Percentiles rank a stretch among this genome's conserved stretches.
These are phyloP conservation scores for Macrotrachela quadricornifera DNA, from an alignment of 1,140 invertebrate species.

Conservation along the genomic window DNA sequence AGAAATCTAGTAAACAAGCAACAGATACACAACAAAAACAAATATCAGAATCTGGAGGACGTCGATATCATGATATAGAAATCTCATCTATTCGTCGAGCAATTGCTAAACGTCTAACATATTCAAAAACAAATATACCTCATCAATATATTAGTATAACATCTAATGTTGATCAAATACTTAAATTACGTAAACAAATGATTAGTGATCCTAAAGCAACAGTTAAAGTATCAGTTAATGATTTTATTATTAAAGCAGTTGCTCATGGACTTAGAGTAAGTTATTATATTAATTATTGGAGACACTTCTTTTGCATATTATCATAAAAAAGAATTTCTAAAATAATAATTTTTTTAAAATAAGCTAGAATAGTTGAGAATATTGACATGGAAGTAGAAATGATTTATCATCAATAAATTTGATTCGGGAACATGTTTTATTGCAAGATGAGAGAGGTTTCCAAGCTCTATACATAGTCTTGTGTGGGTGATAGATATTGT, in stretches of 20 bases:
- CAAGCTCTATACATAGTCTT: no score
- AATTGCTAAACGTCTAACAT: constrained; percentile 7
- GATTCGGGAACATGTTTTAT: no score
- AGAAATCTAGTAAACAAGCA: background rate
- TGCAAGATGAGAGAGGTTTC: no score
- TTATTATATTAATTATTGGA: no score
- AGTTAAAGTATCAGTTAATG: constrained; percentile 71
- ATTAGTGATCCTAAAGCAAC: constrained; percentile 50
- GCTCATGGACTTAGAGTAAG: background rate
- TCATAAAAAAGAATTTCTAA: no score
- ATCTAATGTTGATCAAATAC: constrained; percentile 54
- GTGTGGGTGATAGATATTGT: no score
- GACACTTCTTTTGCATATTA: no score
- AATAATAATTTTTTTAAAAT: no score
- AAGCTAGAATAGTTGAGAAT: no score
- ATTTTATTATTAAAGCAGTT: constrained; percentile 80
- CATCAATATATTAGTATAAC: constrained; percentile 84
- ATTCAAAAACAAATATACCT: constrained; percentile 45
- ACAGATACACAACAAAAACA: background rate
- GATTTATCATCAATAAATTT: no score
- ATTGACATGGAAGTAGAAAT: no score
- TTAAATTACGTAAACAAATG: constrained; percentile 44
- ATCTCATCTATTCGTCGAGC: constrained; percentile 2
- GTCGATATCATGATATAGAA: constrained; percentile 4
- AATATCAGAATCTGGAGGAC: background rate